A percentile compares a stretch with the other conserved stretches of the same genome.
phyloP scores from a whole-genome alignment of 2,888 invertebrate genomes.

The Scaptomyza caliginosa region DNA sequence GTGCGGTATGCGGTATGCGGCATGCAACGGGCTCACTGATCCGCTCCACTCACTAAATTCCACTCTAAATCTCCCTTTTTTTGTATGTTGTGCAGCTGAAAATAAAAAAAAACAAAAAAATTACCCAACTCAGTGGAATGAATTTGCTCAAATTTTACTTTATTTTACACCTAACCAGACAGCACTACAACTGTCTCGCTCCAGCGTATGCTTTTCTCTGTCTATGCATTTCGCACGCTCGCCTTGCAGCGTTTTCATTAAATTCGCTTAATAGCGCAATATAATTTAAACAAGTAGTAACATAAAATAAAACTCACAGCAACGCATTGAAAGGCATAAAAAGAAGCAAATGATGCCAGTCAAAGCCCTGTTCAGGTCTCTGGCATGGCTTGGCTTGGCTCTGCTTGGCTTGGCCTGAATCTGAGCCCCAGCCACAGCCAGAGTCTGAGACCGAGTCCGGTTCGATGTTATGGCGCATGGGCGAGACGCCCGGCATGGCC shows the following conservation, averaged over 20 bases:
- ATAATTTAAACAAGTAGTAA: constrained; percentile 81
- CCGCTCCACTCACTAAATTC: constrained; percentile 38
- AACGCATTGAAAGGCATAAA: constrained; percentile 72
- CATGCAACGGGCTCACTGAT: constrained; percentile 43
- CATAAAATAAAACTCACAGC: constrained; percentile 81
- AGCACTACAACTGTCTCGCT: constrained; percentile 16
- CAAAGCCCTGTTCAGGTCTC: constrained; percentile 8
- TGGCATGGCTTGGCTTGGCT: background rate
- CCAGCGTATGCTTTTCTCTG: background rate
- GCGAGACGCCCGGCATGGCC: constrained; percentile 57
- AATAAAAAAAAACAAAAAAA: constrained; percentile 32
- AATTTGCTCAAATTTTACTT: constrained; percentile 65
- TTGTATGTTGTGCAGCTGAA: background rate
- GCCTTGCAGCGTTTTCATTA: constrained; percentile 81
- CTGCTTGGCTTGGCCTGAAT: constrained; percentile 18
- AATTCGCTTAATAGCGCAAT: constrained; percentile 82
- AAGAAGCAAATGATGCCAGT: constrained; percentile 68
- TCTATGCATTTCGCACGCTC: constrained; percentile 31
- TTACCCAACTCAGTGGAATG: constrained; percentile 37
- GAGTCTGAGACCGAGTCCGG: constrained; percentile 34
- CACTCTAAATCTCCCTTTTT: constrained; percentile 44
- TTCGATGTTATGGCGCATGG: constrained; percentile 70
- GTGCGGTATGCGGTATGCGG: constrained; percentile 58
- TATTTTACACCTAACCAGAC: constrained; percentile 77
- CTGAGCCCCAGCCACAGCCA: background rate